Evolutionary conservation across 2,113 vertebrate genomes (phyloP), one percentile per base, ranked within the genome.

Genomic region (Ancistrus triradiatus): DNA sequence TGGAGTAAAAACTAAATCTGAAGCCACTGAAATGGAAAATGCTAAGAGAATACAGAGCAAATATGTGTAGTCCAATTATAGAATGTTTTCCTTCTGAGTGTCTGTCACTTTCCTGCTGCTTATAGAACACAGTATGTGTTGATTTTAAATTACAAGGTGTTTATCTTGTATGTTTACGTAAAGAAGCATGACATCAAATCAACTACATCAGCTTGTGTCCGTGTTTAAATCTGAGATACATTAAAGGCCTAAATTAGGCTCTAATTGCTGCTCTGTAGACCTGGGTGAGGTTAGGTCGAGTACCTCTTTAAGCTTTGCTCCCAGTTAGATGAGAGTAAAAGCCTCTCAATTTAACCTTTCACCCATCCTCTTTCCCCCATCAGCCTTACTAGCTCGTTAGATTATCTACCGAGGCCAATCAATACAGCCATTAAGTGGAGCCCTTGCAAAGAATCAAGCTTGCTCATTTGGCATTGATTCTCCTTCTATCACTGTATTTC

Each of bases 381-480:
- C 68, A 74, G 59, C 63, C 66, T 65, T 66, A 74, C 47, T 62
- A 69, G 68, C 74, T 79, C 63, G 56, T 77, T 77, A 75, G 70
- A 55, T 46, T 74, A 71, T 67, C 75, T 59, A 51, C 73, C 38
- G 70, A 61, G 59, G 60, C 68, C 74, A 73, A 80, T 80, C 75
- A 75, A 80, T 80, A 74, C 63, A 61, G 55, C 78, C 71, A 77
- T 77, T 80, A 68, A 67, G 68, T 64, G 62, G 59, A 68, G 69
- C 69, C 64, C 68, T 63, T 64, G 37, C 68, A 68, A 59, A 49
- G 24, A 51, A 73, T 73, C 66, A 77, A 66, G 46, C 55, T 56
- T 28, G 18, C 56, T 61, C 63, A 64, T 53, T 64, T 66, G 48
- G 69, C 52, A 47, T 63, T 57, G 28, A 31, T 63, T 7, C 14